Conservation (phyloP, 2,113 vertebrate genomes). For the Paramormyrops kingsleyae region DNA sequence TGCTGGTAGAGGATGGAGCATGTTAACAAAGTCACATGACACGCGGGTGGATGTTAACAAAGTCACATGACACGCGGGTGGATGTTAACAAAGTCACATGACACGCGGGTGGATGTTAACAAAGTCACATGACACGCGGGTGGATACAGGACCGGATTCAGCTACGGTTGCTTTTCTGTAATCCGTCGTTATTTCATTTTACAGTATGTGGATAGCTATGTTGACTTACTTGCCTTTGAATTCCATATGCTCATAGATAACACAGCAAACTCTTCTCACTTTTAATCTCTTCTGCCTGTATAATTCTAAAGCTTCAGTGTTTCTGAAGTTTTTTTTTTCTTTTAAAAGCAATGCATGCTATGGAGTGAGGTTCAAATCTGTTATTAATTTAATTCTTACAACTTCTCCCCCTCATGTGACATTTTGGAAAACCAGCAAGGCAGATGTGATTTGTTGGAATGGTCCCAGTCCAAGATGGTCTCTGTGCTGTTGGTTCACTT, state of each 20-base stretch:
- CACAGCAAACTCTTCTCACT: neutral
- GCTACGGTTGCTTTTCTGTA: neutral
- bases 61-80: neutral
- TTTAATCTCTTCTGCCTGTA: neutral
- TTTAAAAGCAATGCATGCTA: neutral
- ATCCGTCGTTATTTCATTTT: neutral
- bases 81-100: neutral
- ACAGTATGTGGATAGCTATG: neutral
- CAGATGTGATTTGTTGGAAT: neutral
- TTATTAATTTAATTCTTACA: neutral
- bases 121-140: neutral
- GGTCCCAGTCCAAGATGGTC: neutral
- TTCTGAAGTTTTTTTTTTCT: neutral
- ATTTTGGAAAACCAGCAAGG: neutral
- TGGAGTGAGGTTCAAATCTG: neutral
- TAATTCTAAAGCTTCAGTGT: neutral
- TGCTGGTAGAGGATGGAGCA: neutral
- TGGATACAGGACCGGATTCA: neutral
- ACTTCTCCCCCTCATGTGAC: neutral
- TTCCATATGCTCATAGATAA: neutral
- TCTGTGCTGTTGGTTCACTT: neutral
- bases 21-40: neutral
- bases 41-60: neutral
- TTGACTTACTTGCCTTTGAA: neutral
- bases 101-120: neutral